A percentile compares a stretch with the other conserved stretches of the same genome.
phyloP scores from a whole-genome alignment of 2,113 vertebrate species.

The Columbina picui region DNA sequence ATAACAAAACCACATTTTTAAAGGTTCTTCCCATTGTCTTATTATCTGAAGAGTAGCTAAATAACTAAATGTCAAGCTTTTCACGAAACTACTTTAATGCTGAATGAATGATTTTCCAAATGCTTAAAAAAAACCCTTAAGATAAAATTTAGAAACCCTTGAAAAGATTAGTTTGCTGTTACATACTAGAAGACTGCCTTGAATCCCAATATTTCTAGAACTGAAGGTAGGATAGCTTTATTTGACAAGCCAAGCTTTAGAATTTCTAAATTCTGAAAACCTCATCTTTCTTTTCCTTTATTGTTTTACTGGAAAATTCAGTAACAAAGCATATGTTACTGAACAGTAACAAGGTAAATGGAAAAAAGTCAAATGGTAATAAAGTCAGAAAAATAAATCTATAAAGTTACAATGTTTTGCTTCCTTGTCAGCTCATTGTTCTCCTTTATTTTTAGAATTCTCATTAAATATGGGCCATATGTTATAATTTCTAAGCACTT shows the following conservation, averaged over 20 bases:
- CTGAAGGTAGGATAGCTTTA: not conserved
- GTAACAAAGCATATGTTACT: not conserved
- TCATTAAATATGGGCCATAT: not conserved
- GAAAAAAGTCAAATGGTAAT: not conserved
- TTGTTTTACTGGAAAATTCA: not conserved
- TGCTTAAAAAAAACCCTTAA: not conserved
- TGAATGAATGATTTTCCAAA: not conserved
- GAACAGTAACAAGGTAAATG: not conserved
- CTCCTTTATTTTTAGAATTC: not conserved
- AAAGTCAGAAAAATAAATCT: not conserved
- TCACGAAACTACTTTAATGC: not conserved
- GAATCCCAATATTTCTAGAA: not conserved
- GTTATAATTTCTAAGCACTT: not conserved
- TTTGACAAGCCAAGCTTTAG: not conserved
- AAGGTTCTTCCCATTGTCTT: conserved; percentile 36
- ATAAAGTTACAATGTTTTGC: not conserved
- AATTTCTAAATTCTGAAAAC: not conserved
- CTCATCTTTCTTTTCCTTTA: not conserved
- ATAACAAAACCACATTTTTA: conserved; percentile 4
- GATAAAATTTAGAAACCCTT: not conserved
- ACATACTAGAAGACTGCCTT: not conserved
- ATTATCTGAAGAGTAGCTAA: conserved; percentile 18
- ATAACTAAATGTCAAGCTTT: conserved; percentile 47
- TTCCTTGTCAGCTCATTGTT: not conserved
- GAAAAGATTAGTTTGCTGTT: not conserved